Base-by-base conservation (phyloP, 2,888 invertebrate genomes). In the Pollenia amentaria region DNA sequence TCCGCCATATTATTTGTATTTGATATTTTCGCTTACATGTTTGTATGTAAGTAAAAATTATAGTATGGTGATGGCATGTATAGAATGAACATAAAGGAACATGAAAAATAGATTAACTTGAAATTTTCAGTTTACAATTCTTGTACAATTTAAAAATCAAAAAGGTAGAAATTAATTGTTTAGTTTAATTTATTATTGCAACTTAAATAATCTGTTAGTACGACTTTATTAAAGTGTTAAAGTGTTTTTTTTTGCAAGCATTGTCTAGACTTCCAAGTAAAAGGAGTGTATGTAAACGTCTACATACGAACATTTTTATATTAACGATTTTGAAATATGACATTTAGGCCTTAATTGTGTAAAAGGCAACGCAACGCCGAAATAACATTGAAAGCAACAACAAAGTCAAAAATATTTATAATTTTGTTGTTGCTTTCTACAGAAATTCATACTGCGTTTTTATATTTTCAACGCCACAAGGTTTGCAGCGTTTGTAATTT, bases 91-190 rank as follows among this genome's bases (percentile, higher is more conserved):
- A 53, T 57, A 40, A 72, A 18, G 69, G 14, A 87, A 88, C 85
- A 84, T 88, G 84, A 73, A 83, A 87, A 85, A 87, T 82, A 82
- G 76, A 86, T 84, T 87, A 84, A 88, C 73, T 84, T 78, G 29
- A 69, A 18, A 67, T 65, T 76, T 70, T 18, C 21, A 46, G 10
- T 65, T 53, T n/a, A 11, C 88, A 69, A 83, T 18, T 67, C 3
- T 29, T 29, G 29, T 6, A 72, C 67, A 48, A 42, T 29, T 82
- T 44, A 7, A 53, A 12, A 82, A 38, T 40, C 18, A 44, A n/a
- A 8, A 55, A 55, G 40, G 65, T 77, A 72, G 12, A 38, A 44
- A 57, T 29, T 67, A 48, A 55, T 18, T 73, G 60, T 65, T 46
- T 46, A 18, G 16, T 55, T 73, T 53, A 65, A 40, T 42, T 60